Evolutionary conservation across 2,113 vertebrate genomes (phyloP), one percentile per base, ranked within the genome.

Genomic region (Delphinus delphis): DNA sequence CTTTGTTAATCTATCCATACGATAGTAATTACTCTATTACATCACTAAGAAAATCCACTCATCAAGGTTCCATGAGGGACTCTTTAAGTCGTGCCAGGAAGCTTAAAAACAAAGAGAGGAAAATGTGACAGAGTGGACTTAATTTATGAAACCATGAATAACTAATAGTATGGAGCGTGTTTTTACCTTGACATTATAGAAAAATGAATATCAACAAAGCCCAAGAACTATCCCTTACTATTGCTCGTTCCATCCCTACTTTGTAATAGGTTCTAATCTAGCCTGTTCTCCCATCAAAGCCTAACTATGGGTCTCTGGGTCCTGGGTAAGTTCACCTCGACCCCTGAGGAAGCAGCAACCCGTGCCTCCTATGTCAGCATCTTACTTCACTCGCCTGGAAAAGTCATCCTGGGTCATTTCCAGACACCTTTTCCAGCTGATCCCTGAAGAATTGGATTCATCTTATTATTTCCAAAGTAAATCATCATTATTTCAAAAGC

Each of bases 401-500:
- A n/a, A 63, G 8, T 13, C 79, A 6, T 44, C 79, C 50, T 62
- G 28, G 58, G 9, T 44, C 44, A 68, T 68, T 62, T 94, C 38
- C 80, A 58, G 55, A 71, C 8, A 50, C 11, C 31, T 53, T 60
- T 68, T 79, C 82, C 60, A 36, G 50, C 7, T 13, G 6, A n/a
- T 41, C n/a, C 6, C 60, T 41, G 71, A 67, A 86, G 17, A 88
- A 20, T 41, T 58, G 2, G 38, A 74, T 31, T 82, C 28, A 33
- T 82, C 67, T 80, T 47, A 38, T 73, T 55, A 95, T 53, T 91
- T 77, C 65, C 73, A 79, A 80, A 94, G 53, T 67, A 76, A 85
- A n/a, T 25, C 65, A 67, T 18, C 8, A 17, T 73, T 63, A 60
- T 92, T 93, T 88, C 82, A 36, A 81, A 96, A 93, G 41, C 85